Percentiles rank a stretch among this genome's conserved stretches.
These are phyloP conservation scores for Bolborhynchus lineola DNA, from an alignment of 2,113 vertebrate genomes.

Conservation along the genomic window DNA sequence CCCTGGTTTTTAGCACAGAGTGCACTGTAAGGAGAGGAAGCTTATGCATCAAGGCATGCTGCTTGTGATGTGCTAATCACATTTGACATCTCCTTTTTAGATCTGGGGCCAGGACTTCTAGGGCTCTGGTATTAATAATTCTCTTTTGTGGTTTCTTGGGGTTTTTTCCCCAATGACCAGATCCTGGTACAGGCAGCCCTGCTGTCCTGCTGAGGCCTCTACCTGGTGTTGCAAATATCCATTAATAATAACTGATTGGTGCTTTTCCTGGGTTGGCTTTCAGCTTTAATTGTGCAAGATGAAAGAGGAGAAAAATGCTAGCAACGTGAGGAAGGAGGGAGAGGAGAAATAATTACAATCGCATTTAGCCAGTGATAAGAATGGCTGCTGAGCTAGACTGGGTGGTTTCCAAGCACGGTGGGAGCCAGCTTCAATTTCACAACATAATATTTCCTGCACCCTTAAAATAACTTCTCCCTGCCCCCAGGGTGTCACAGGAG, in stretches of 20 bases:
- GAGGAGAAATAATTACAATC: neutral
- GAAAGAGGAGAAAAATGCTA: conserved; percentile 25
- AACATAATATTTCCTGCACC: neutral
- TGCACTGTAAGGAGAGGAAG: neutral
- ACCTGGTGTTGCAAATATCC: conserved; percentile 25
- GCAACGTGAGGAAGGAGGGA: neutral
- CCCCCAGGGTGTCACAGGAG: neutral
- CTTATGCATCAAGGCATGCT: neutral
- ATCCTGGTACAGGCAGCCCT: neutral
- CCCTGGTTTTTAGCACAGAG: neutral
- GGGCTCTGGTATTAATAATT: neutral
- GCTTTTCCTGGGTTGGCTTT: neutral
- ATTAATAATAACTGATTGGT: neutral
- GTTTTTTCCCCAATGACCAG: neutral
- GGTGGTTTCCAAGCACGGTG: conserved; percentile 5
- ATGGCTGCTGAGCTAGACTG: conserved; percentile 34
- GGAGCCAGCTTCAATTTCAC: conserved; percentile 34
- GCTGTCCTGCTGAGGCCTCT: neutral
- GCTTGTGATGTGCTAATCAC: neutral
- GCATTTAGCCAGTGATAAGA: conserved; percentile 38
- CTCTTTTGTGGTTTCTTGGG: neutral
- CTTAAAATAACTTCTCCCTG: conserved; percentile 59
- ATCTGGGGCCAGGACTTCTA: neutral
- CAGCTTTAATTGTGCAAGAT: neutral
- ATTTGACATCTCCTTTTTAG: neutral